Base-by-base conservation (phyloP, 2,888 invertebrate species). In the Gastrophysa polygoni region DNA sequence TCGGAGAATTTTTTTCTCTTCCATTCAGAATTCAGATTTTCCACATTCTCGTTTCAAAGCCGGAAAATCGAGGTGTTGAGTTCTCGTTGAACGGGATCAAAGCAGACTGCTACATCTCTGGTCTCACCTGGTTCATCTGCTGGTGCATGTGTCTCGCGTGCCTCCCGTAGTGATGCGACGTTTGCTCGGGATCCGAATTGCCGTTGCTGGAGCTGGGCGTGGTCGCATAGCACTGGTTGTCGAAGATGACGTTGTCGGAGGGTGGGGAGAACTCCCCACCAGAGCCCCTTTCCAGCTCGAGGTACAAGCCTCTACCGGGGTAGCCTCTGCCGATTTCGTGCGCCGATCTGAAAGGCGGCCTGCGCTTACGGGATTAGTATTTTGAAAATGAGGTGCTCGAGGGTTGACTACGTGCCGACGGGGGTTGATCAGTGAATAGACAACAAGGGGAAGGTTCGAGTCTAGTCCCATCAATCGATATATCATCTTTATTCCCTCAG, bases 221-320 rank as follows among this genome's bases (percentile, higher is more conserved):
- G 46, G 95, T 95, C 29, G 95, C 95, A 83, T 96, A 95, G 84
- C 95, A 95, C 81, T 94, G 94, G 85, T 95, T 95, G 86, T 96
- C 95, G 81, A 95, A 95, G 85, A 94, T 91, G 68, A 93, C 93
- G 82, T 94, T 93, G 83, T 96, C 95, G 54, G 95, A 95, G 2
- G 95, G 94, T 57, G 95, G 95, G 1, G 95, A 95, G 69, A 85
- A 83, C 73, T 87, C 87, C 72, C 85, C 85, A 73, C 83, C 81
- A 38, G 81, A 80, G 46, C 87, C 86, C 0, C 91, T 85, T 78
- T 93, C 92, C 78, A 94, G 85, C 82, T 93, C 92, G 74, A 92
- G 84, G 81, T 93, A 94, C 63, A 92, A 81, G 29, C 90, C 90
- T 18, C 90, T 86, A 38, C 89, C 88, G 17, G 89, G 88, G 80